Evolutionary conservation across 2,797 vertebrate genomes (phyloP), one percentile per base, ranked within the genome.

Genomic region (Carapus acus): DNA sequence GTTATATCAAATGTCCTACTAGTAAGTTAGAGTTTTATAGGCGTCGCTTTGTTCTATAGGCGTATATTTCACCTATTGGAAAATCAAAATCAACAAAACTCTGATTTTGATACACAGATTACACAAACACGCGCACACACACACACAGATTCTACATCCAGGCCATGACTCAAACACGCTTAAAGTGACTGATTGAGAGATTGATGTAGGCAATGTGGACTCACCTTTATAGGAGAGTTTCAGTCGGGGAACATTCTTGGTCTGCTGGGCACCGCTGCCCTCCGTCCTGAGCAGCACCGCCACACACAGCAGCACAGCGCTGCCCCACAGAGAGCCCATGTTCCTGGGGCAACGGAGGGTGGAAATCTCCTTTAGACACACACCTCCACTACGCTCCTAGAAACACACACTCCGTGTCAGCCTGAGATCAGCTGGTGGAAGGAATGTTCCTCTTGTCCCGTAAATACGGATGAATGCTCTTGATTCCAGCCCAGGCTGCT

Each of bases 141-240:
- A 12, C 31, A 33, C 31, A 33, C 31, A 8, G 14, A 11, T 11
- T 27, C 9, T 27, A 27, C 9, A 4, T 33, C 3, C 31, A 33
- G 39, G 39, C 11, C 7, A 41, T 41, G 20, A 12, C 39, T 19
- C 14, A 42, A 22, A 42, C 4, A 4, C 6, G 7, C 8, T 40
- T 33, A 13, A 6, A 7, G 12, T 41, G 6, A 43, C 55, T 57
- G 1, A 38, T 40, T 41, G 2, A 21, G 7, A 22, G 14, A 27
- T 47, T 21, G 27, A 3, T 8, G 2, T 45, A 16, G 11, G 34
- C 1, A 58, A 65, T 23, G 36, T 23, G 62, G 76, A 76, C 88
- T 87, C 86, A 97, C 95, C 94, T 94, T 92, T 95, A 77, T 93
- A 95, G 31, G 92, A 91, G 46, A 96, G 89, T 88, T 89, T 95